phyloP scores from a whole-genome alignment of 53 echinoderm and acorn worm genomes.

The Astropecten irregularis region DNA sequence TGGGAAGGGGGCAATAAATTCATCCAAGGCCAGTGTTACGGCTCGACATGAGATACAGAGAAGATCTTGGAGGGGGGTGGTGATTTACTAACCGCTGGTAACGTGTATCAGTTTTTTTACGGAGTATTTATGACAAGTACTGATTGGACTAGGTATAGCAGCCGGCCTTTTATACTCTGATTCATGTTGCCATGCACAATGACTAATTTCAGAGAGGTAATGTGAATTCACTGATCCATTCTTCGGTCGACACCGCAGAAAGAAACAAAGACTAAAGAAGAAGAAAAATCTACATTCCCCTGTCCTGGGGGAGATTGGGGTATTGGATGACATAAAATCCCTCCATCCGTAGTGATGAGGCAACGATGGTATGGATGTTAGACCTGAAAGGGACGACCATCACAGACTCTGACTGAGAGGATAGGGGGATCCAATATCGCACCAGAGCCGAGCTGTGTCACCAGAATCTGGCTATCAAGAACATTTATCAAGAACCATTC shows the following conservation, averaged over 20 bases:
- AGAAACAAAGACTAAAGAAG: too few species aligned
- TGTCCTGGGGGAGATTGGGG: background rate
- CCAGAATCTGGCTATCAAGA: too few species aligned
- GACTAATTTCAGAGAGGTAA: conserved; percentile 21
- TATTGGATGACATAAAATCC: background rate
- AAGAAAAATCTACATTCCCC: too few species aligned
- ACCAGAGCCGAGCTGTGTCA: too few species aligned
- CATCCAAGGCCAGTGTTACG: background rate
- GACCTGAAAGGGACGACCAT: too few species aligned
- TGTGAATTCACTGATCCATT: background rate
- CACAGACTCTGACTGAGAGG: too few species aligned
- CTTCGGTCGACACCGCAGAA: background rate
- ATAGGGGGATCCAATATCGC: too few species aligned
- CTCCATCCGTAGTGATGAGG: too few species aligned
- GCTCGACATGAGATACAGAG: background rate
- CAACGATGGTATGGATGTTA: too few species aligned
- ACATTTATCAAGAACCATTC: too few species aligned
- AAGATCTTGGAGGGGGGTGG: background rate
- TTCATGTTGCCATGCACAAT: conserved; percentile 24
- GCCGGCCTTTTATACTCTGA: conserved; percentile 45
- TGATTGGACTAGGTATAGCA: conserved; percentile 16
- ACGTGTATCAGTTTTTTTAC: too few species aligned
- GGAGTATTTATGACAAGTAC: background rate
- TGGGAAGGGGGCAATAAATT: conserved; percentile 1
- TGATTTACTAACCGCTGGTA: too few species aligned